A percentile compares a stretch with the other conserved stretches of the same genome.
Evolutionary conservation across 1,140 invertebrate species (phyloP).

Genomic region (Drosophila micromelanica): DNA sequence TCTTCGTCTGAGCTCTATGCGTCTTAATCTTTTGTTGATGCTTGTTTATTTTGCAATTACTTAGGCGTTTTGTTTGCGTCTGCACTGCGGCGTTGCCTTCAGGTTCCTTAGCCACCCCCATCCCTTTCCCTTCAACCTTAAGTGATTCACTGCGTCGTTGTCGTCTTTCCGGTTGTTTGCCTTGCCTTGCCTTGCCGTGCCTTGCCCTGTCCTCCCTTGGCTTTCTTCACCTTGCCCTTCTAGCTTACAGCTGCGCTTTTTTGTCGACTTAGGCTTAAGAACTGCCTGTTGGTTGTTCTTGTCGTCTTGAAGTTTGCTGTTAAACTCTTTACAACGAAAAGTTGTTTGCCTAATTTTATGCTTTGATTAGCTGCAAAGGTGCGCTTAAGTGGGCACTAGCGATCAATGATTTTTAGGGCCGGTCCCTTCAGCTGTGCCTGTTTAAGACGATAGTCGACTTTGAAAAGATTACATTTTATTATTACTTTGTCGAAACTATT

Average conservation of each 20-base stretch:
- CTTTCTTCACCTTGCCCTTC: slow-evolving; percentile 18
- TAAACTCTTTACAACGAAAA: slow-evolving; percentile 22
- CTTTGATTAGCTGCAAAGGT: slow-evolving; percentile 68
- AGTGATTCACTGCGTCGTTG: slow-evolving; percentile 62
- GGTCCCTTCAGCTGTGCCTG: background rate
- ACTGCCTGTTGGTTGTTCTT: slow-evolving; percentile 25
- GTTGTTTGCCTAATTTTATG: slow-evolving; percentile 80
- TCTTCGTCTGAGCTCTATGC: slow-evolving; percentile 33
- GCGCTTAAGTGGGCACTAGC: background rate
- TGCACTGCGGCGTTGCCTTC: slow-evolving; percentile 69
- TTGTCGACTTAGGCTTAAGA: slow-evolving; percentile 31
- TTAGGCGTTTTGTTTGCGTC: slow-evolving; percentile 82
- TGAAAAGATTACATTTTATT: too few relatives aligned
- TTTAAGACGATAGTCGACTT: background rate
- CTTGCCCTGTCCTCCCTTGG: slow-evolving; percentile 20
- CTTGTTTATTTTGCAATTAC: slow-evolving; percentile 84
- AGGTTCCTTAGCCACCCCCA: background rate
- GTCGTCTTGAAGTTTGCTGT: slow-evolving; percentile 27
- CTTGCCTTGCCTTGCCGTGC: slow-evolving; percentile 38
- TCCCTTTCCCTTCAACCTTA: slow-evolving; percentile 6
- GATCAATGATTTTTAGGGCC: too few relatives aligned
- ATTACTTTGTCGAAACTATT: too few relatives aligned
- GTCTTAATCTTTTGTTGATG: slow-evolving; percentile 84
- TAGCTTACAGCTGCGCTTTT: slow-evolving; percentile 38
- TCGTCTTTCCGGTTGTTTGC: slow-evolving; percentile 15